Conservation (phyloP, 2,113 vertebrate species). For the Limnothrissa miodon region DNA sequence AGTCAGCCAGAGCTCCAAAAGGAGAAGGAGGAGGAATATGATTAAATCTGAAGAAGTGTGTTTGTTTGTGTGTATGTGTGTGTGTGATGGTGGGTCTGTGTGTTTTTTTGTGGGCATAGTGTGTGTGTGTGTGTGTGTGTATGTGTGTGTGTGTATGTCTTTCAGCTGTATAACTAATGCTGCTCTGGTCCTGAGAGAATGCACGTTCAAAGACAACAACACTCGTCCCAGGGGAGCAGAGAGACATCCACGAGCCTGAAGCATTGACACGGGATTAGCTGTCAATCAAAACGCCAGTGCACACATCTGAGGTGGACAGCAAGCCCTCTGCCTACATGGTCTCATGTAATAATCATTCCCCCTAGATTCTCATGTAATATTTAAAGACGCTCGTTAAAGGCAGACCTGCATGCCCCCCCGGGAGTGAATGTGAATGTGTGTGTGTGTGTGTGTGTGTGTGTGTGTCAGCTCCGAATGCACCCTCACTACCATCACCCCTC, state of each 20-base stretch:
- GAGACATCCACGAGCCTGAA: not conserved
- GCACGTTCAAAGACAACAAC: not conserved
- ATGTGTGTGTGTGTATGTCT: not conserved
- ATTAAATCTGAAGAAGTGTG: not conserved
- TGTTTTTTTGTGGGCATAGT: not conserved
- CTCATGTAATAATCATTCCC: not conserved
- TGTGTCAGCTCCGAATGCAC: not conserved
- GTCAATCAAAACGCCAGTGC: slow-evolving; percentile 2
- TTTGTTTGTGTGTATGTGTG: not conserved
- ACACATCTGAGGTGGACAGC: not conserved
- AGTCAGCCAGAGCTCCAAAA: not conserved
- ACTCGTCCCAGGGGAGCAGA: not conserved
- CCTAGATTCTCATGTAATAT: not conserved
- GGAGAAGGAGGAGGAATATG: slow-evolving; percentile 1
- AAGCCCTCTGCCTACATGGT: not conserved
- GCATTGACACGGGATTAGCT: not conserved
- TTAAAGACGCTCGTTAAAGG: not conserved
- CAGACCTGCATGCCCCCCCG: not conserved
- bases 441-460: not conserved
- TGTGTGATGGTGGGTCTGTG: not conserved
- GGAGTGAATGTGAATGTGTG: not conserved
- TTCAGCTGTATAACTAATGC: not conserved
- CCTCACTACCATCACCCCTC: not conserved
- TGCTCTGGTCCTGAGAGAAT: not conserved
- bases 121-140: not conserved